Conservation (phyloP, 2,888 invertebrate species). For the Chrysina gloriosa region DNA sequence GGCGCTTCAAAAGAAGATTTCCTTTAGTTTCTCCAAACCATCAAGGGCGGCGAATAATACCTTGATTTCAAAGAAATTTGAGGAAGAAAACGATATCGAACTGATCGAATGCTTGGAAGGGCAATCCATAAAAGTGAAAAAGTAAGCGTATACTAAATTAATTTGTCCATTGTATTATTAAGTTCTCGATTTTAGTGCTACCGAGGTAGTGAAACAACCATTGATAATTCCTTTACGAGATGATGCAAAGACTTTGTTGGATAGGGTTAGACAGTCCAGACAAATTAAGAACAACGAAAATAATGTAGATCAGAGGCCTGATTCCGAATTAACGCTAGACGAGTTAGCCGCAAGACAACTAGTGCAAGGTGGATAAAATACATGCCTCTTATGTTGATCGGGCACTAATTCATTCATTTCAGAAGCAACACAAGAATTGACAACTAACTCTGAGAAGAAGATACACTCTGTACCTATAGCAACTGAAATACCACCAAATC, state of each 20-base stretch:
- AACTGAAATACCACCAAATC: constrained; percentile 70
- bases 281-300: constrained; percentile 51
- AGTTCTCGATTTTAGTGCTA: constrained; percentile 63
- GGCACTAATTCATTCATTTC: not conserved
- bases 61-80: constrained; percentile 56
- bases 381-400: not conserved
- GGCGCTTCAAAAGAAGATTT: constrained; percentile 73
- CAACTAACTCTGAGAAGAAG: constrained; percentile 43
- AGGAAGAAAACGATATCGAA: constrained; percentile 71
- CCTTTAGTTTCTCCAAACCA: constrained; percentile 83
- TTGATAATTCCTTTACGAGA: constrained; percentile 76
- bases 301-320: constrained; percentile 55
- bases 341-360: constrained; percentile 81
- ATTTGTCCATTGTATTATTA: constrained; percentile 5
- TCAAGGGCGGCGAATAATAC: constrained; percentile 68
- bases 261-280: constrained; percentile 64
- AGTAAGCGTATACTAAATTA: constrained; percentile 67
- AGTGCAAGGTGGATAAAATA: constrained; percentile 66
- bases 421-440: constrained; percentile 41
- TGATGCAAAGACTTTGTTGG: constrained; percentile 65
- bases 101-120: constrained; percentile 83
- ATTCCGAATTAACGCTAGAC: constrained; percentile 69
- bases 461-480: constrained; percentile 70
- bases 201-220: constrained; percentile 68
- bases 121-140: constrained; percentile 79